Percentiles rank a stretch among this genome's conserved stretches.
phyloP scores from a whole-genome alignment of 1,140 invertebrate genomes.

The Panonychus citri region DNA sequence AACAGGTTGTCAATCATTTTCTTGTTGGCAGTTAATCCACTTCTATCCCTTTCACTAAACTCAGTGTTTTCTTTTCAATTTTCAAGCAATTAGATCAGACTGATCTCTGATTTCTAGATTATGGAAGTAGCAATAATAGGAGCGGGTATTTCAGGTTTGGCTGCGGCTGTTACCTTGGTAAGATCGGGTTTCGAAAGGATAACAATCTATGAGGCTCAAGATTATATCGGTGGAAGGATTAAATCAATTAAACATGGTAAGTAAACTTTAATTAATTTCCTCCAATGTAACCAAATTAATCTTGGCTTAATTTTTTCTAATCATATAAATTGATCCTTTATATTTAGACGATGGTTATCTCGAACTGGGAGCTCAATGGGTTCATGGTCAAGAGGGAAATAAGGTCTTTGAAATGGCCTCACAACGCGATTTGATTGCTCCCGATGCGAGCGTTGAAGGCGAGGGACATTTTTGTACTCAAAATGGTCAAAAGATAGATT shows the following conservation, averaged over 20 bases:
- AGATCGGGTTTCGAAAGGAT: slow-evolving; percentile 17
- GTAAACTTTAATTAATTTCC: no score
- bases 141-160: slow-evolving; percentile 26
- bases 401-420: slow-evolving; percentile 35
- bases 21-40: no score
- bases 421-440: slow-evolving; percentile 17
- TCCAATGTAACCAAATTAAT: no score
- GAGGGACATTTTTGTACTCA: slow-evolving; percentile 14
- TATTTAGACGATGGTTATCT: slow-evolving; percentile 11
- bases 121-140: slow-evolving; percentile 21
- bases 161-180: slow-evolving; percentile 22
- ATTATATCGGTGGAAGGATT: slow-evolving; percentile 3
- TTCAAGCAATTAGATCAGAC: neutral
- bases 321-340: neutral
- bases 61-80: no score
- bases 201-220: slow-evolving; percentile 23
- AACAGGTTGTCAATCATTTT: no score
- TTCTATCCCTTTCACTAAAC: no score
- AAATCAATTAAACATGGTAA: slow-evolving; percentile 1
- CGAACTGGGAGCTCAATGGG: slow-evolving; percentile 28
- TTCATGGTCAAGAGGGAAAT: slow-evolving; percentile 25
- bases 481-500: slow-evolving; percentile 2
- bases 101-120: neutral
- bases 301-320: no score
- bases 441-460: slow-evolving; percentile 12